Evolutionary conservation across 2,888 invertebrate species (phyloP).

Genomic region (Yponomeuta malinellus): DNA sequence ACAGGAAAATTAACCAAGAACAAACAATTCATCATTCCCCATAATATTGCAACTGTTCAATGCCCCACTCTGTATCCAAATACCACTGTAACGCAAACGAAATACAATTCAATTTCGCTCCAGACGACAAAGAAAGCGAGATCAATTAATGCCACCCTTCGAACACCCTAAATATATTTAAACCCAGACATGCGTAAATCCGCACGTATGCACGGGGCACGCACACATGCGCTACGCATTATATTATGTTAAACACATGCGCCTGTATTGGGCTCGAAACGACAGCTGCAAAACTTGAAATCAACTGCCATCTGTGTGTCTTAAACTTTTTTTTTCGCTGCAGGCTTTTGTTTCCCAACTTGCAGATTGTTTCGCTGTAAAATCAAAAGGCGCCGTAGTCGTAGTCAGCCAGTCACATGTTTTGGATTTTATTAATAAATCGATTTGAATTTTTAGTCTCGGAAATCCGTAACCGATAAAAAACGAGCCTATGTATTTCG

Average conservation of each 20-base stretch:
- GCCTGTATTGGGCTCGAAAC: slow-evolving; percentile 40
- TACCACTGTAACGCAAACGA: background rate
- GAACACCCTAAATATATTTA: slow-evolving; percentile 14
- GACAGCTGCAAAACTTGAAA: slow-evolving; percentile 71
- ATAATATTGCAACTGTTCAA: background rate
- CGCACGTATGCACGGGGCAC: background rate
- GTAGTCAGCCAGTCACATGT: background rate
- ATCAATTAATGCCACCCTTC: slow-evolving; percentile 13
- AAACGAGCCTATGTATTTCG: background rate
- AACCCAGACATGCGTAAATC: slow-evolving; percentile 9
- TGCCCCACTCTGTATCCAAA: background rate
- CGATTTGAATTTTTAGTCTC: slow-evolving; percentile 4
- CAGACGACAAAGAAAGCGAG: background rate
- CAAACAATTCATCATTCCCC: slow-evolving; percentile 1
- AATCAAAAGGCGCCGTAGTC: background rate
- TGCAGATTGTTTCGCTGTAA: background rate
- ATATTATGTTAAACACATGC: slow-evolving; percentile 27
- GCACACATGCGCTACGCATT: slow-evolving; percentile 1
- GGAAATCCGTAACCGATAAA: slow-evolving; percentile 13
- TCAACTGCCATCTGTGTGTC: slow-evolving; percentile 40
- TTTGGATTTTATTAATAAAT: background rate
- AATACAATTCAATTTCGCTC: background rate
- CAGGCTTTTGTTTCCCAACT: background rate
- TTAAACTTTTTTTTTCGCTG: slow-evolving; percentile 51
- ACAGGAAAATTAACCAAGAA: background rate